Evolutionary conservation across 2,888 invertebrate genomes (phyloP).

Genomic region (Callyntrura guangdongensis): DNA sequence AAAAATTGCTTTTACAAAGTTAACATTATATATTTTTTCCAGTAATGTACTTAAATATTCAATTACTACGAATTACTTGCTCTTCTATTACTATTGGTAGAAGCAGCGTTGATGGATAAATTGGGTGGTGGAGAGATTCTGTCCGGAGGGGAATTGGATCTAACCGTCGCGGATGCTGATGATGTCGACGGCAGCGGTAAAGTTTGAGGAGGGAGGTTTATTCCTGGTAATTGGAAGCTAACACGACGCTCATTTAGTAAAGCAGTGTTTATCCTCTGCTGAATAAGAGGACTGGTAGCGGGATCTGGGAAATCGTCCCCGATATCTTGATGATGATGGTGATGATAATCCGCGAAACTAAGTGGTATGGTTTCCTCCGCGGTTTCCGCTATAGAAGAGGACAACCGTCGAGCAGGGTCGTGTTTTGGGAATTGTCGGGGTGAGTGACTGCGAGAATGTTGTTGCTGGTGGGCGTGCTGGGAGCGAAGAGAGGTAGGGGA

Average conservation of each 20-base stretch:
- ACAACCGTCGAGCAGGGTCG: neutral
- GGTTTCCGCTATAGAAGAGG: constrained; percentile 51
- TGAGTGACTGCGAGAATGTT: constrained; percentile 62
- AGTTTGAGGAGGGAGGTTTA: constrained; percentile 17
- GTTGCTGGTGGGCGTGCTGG: constrained; percentile 37
- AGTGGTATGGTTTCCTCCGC: constrained; percentile 3
- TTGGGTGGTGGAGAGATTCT: constrained; percentile 33
- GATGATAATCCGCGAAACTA: neutral
- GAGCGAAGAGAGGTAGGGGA: constrained; percentile 51
- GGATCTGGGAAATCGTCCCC: neutral
- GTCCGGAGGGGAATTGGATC: constrained; percentile 48
- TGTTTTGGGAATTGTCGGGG: constrained; percentile 56
- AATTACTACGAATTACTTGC: constrained; percentile 4
- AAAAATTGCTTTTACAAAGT: no score
- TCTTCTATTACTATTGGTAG: no score
- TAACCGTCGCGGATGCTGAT: neutral
- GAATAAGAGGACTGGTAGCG: neutral
- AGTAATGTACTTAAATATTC: neutral
- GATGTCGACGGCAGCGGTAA: no score
- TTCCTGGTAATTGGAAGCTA: constrained; percentile 66
- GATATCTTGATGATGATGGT: no score
- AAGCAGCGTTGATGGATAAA: no score
- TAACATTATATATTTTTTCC: neutral
- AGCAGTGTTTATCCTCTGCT: neutral
- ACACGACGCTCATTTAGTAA: constrained; percentile 50